Evolutionary conservation across 2,888 invertebrate species (phyloP).

Genomic region (Therioaphis trifolii): DNA sequence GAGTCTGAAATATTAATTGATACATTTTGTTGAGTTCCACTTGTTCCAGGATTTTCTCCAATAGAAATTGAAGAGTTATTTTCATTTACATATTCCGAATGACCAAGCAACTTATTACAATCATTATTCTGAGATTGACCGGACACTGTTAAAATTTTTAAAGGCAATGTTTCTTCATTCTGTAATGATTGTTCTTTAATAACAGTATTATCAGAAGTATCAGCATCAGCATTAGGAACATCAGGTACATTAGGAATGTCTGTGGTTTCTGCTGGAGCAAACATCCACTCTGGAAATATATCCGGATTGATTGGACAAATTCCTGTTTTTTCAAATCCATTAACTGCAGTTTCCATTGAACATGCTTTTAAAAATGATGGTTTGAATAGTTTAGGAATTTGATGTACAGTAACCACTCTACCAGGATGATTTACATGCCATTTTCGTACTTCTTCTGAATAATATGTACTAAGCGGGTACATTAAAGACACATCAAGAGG

Average conservation of each 20-base stretch:
- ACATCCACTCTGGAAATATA: neutral
- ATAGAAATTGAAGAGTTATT: too few relatives aligned
- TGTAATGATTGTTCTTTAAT: too few relatives aligned
- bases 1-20: too few relatives aligned
- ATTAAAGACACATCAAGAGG: conserved; percentile 5
- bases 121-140: too few relatives aligned
- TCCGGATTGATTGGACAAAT: neutral
- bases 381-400: neutral
- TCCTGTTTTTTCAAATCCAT: neutral
- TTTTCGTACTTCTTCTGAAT: neutral
- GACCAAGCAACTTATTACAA: too few relatives aligned
- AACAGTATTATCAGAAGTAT: too few relatives aligned
- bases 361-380: neutral
- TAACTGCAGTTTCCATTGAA: neutral
- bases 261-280: neutral
- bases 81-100: too few relatives aligned
- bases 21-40: too few relatives aligned
- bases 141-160: too few relatives aligned
- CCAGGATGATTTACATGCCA: neutral
- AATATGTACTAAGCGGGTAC: neutral
- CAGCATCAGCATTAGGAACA: neutral
- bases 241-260: neutral
- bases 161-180: too few relatives aligned
- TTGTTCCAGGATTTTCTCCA: too few relatives aligned
- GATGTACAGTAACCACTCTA: neutral